phyloP scores from a whole-genome alignment of 2,113 vertebrate genomes.

The Podocnemis expansa region DNA sequence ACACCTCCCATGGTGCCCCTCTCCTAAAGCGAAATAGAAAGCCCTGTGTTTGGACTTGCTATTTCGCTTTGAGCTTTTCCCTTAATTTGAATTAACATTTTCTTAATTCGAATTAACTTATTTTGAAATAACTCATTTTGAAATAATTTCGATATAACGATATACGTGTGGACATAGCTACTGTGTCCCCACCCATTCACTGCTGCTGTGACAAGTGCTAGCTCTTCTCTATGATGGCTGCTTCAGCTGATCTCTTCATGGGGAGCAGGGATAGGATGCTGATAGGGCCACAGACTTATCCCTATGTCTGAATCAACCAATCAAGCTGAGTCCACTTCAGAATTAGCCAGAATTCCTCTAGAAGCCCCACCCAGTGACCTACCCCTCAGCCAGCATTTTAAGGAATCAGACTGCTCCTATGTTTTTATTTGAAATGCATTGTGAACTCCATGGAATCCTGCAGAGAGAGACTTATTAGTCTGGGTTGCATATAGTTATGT shows the following conservation, averaged over 20 bases:
- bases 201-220: not conserved
- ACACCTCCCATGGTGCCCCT: no score
- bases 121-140: no score
- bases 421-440: not conserved
- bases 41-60: no score
- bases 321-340: not conserved
- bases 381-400: not conserved
- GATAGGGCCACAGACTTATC: not conserved
- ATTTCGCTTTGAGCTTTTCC: no score
- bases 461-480: not conserved
- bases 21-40: no score
- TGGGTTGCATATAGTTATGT: not conserved
- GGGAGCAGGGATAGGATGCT: not conserved
- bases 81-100: no score
- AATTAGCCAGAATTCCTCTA: not conserved
- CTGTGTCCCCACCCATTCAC: not conserved
- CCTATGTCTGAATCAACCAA: not conserved
- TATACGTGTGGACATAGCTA: no score
- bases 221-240: rapidly evolving
- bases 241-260: not conserved
- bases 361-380: rapidly evolving
- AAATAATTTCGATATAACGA: no score
- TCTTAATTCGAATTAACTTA: no score
- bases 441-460: not conserved
- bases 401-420: not conserved